A percentile compares a stretch with the other conserved stretches of the same genome.
phyloP scores from a whole-genome alignment of 2,113 vertebrate genomes.

The Narcine bancroftii region DNA sequence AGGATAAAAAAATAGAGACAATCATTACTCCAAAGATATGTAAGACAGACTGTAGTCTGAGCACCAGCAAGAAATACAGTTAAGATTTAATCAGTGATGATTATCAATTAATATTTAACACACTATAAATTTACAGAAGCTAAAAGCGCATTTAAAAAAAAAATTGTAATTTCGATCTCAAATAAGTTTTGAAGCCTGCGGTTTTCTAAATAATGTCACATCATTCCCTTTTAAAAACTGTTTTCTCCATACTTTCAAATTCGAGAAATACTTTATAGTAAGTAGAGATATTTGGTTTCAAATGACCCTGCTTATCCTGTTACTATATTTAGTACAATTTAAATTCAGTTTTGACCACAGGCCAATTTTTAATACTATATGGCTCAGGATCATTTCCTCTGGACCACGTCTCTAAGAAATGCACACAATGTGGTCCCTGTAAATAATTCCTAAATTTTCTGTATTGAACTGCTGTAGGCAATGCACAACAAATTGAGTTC shows the following conservation, averaged over 20 bases:
- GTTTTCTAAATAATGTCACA: slow-evolving; percentile 2
- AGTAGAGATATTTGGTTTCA: slow-evolving; percentile 28
- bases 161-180: background rate
- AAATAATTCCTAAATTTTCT: slow-evolving; percentile 26
- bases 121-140: background rate
- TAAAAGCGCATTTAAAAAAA: too few species aligned
- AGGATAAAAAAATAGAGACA: background rate
- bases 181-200: background rate
- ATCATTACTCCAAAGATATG: background rate
- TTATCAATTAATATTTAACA: background rate
- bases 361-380: slow-evolving; percentile 31
- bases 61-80: background rate
- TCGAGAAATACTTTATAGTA: slow-evolving; percentile 27
- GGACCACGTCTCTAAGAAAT: slow-evolving; percentile 27
- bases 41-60: background rate
- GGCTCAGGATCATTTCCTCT: slow-evolving; percentile 24
- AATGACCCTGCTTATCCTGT: slow-evolving; percentile 34
- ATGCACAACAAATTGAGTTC: slow-evolving; percentile 33
- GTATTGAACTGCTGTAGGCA: slow-evolving; percentile 12
- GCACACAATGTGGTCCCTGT: slow-evolving; percentile 29
- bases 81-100: background rate
- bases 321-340: slow-evolving; percentile 35
- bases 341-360: slow-evolving; percentile 6
- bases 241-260: slow-evolving; percentile 31
- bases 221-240: slow-evolving; percentile 13